Evolutionary conservation across 2,113 vertebrate genomes (phyloP), one percentile per base, ranked within the genome.

Genomic region (Dicaeum eximium): DNA sequence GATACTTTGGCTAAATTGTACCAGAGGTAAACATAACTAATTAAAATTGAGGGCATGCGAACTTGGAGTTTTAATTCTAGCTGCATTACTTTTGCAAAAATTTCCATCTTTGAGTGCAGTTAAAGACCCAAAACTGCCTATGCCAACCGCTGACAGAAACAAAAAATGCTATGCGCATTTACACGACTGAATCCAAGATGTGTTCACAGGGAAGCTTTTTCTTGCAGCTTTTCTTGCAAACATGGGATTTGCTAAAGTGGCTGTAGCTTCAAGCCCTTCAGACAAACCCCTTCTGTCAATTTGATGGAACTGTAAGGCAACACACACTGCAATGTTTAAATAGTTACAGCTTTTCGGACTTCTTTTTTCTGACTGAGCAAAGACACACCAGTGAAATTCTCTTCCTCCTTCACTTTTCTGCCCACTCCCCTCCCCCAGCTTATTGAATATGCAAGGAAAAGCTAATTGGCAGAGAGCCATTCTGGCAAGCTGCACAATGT

Each of bases 401-500:
- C 51, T 93, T 95, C 92, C 45, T 62, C 85, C 85, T 89, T 78
- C 86, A 60, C n/a, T 94, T 86, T 83, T 69, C 62, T 88, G 83
- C 37, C 74, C 48, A 14, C 40, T 58, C 56, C 77, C 74, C 62
- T 79, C 71, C 81, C 71, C 83, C 71, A 77, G 22, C 38, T 58
- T 86, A 87, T 28, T 92, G 86, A 96, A 95, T 96, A 96, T 85
- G 81, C 95, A 96, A 85, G 37, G 58, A 95, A 95, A 96, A 95
- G 60, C 82, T 96, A 44, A 80, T 95, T 98, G 97, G 97, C 97
- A 93, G 86, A 65, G 79, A 80, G 96, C 97, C 97, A 97, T 75
- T 37, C 74, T 94, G 89, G 92, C 94, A 97, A 91, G 91, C 94
- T 92, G 60, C 51, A n/a, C 40, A 65, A 88, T 90, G 23, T 85